Conservation (phyloP, 2,888 invertebrate genomes). For the Xestia rhomboidea region DNA sequence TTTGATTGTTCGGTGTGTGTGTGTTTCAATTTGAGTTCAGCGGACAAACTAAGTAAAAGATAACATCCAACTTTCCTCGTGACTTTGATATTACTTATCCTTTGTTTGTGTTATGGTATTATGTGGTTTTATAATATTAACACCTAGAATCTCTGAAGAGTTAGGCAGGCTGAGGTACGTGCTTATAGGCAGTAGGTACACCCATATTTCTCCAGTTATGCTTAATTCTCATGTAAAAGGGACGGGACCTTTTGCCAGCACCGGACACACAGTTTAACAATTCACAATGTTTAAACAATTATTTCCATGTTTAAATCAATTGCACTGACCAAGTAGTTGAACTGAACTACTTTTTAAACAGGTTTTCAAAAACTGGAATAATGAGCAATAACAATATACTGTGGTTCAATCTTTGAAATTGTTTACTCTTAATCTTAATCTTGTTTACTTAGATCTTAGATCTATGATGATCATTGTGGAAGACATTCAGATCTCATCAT, state of each 20-base stretch:
- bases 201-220: not conserved
- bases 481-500: not conserved
- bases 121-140: not conserved
- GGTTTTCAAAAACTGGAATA: not conserved
- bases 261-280: not conserved
- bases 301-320: not conserved
- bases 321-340: not conserved
- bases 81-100: not conserved
- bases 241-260: not conserved
- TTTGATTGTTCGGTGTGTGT: not conserved
- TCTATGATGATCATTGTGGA: not conserved
- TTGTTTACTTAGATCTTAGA: too few species aligned
- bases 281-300: too few species aligned
- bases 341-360: not conserved
- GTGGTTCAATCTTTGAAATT: not conserved
- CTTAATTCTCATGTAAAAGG: not conserved
- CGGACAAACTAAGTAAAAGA: too few species aligned
- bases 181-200: not conserved
- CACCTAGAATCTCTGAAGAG: not conserved
- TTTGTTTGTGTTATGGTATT: not conserved
- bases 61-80: conserved; percentile 1
- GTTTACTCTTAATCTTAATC: too few species aligned
- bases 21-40: not conserved
- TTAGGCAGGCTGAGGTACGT: not conserved
- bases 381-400: not conserved